These are phyloP conservation scores for Schizothorax lantsangensis DNA, from an alignment of 2,797 vertebrate genomes.

Conservation along the genomic window DNA sequence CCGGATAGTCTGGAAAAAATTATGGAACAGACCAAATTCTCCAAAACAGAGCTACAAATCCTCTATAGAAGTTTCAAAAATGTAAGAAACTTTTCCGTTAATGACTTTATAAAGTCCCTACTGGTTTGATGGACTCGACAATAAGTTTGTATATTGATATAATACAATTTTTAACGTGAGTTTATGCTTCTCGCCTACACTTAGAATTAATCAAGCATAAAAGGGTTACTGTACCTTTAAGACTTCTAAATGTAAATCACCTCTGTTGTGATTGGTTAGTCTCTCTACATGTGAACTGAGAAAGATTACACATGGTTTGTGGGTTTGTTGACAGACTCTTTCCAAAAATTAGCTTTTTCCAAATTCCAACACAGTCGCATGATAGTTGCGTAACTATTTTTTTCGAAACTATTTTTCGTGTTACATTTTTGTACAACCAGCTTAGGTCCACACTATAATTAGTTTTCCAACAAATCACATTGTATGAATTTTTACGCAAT, in stretches of 20 bases:
- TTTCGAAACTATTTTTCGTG: neutral
- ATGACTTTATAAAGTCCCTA: neutral
- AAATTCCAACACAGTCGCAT: too few relatives aligned
- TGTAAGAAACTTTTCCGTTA: conserved; percentile 66
- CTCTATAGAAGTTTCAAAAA: conserved; percentile 96
- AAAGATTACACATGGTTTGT: neutral
- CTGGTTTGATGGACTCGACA: neutral
- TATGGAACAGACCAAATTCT: conserved; percentile 91
- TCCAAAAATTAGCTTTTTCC: too few relatives aligned
- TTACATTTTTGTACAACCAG: too few relatives aligned
- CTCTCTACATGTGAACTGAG: neutral
- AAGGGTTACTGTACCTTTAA: neutral
- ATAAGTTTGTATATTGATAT: neutral
- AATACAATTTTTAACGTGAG: neutral
- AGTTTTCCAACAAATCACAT: neutral
- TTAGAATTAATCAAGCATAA: neutral
- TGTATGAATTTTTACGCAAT: neutral
- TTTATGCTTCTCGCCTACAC: neutral
- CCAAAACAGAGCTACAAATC: conserved; percentile 91
- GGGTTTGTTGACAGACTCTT: neutral
- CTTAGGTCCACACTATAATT: neutral
- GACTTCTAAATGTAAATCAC: neutral
- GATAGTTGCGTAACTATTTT: too few relatives aligned
- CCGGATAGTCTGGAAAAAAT: conserved; percentile 91
- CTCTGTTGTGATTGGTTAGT: neutral